Conservation (phyloP, 2,797 vertebrate species). For the Glossophaga mutica region DNA sequence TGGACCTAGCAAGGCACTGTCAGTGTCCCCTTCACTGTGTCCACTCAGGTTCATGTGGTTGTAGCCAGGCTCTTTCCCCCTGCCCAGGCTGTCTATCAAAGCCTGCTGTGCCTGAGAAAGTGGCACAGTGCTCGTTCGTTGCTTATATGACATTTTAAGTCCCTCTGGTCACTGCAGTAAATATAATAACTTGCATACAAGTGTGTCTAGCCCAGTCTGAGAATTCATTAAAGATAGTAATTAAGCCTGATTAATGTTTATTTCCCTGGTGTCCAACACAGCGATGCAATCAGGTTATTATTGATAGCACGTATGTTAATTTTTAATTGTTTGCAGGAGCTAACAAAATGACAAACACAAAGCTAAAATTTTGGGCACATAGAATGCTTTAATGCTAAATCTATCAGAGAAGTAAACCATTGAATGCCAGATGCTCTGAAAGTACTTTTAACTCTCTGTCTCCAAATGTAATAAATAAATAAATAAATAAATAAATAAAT, state of each 20-base stretch:
- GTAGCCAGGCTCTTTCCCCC: neutral
- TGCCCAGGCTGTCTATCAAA: neutral
- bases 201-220: neutral
- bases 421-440: neutral
- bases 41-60: neutral
- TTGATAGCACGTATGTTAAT: neutral
- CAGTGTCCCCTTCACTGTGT: neutral
- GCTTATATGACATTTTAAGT: neutral
- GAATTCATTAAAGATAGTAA: neutral
- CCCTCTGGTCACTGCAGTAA: neutral
- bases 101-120: neutral
- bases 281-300: neutral
- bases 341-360: neutral
- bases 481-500: neutral
- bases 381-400: neutral
- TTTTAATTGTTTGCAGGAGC: neutral
- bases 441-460: neutral
- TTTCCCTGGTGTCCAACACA: neutral
- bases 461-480: neutral
- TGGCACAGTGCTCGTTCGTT: neutral
- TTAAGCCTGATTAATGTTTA: slow-evolving; percentile 12
- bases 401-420: neutral
- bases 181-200: neutral
- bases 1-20: neutral
- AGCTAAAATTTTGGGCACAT: neutral